Conservation (phyloP, 2,888 invertebrate species). For the Asteroscopus sphinx region DNA sequence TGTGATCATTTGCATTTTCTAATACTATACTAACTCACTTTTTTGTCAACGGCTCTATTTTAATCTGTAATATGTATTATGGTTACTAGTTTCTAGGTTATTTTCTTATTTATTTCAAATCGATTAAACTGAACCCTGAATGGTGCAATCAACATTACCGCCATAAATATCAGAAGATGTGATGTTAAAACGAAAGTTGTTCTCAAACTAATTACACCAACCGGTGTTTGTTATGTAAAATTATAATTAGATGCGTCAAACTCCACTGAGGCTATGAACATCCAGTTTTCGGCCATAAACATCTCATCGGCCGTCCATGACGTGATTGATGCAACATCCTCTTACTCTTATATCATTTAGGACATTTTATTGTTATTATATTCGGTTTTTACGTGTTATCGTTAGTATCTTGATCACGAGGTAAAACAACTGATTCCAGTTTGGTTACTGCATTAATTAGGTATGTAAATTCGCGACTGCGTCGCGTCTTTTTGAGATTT, state of each 20-base stretch:
- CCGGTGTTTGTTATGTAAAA: slow-evolving; percentile 74
- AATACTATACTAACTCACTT: too few relatives aligned
- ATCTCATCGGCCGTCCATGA: slow-evolving; percentile 7
- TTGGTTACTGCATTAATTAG: slow-evolving; percentile 9
- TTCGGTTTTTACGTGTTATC: neutral
- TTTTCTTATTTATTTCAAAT: neutral
- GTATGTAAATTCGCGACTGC: slow-evolving; percentile 1
- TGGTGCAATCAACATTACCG: slow-evolving; percentile 43
- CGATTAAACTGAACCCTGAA: slow-evolving; percentile 6
- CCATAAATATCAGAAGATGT: slow-evolving; percentile 46
- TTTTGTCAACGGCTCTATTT: too few relatives aligned
- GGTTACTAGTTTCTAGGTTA: neutral
- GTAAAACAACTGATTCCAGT: neutral
- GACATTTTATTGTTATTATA: slow-evolving; percentile 12
- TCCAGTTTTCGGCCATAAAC: slow-evolving; percentile 58
- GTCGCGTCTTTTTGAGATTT: neutral
- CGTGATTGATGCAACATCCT: slow-evolving; percentile 31
- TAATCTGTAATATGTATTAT: too few relatives aligned
- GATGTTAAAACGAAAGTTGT: slow-evolving; percentile 76
- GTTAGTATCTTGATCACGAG: slow-evolving; percentile 3
- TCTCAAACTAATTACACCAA: slow-evolving; percentile 68
- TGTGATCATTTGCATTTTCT: too few relatives aligned
- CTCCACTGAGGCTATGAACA: slow-evolving; percentile 53
- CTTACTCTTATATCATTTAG: slow-evolving; percentile 36
- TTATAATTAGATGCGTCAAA: slow-evolving; percentile 71